Conservation (phyloP, 1,140 invertebrate species). For the Antheraea pernyi region DNA sequence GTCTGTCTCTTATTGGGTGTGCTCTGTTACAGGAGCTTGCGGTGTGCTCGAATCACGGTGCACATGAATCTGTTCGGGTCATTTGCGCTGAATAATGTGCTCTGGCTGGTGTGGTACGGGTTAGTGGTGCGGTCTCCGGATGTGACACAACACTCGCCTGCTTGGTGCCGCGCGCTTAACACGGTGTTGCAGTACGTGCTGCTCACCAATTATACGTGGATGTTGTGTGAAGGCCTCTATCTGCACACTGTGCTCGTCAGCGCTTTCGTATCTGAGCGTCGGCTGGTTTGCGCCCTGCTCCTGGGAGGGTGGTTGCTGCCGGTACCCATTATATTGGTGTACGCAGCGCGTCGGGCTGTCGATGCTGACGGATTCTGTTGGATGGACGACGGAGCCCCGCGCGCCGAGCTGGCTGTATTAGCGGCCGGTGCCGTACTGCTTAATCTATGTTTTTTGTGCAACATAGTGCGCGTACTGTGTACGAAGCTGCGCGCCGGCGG, state of each 20-base stretch:
- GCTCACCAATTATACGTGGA: slow-evolving; percentile 97
- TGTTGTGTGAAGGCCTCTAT: slow-evolving; percentile 96
- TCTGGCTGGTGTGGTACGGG: slow-evolving; percentile 84
- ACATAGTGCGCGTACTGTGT: slow-evolving; percentile 95
- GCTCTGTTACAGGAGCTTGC: slow-evolving; percentile 77
- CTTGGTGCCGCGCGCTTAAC: slow-evolving; percentile 90
- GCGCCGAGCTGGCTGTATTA: slow-evolving; percentile 87
- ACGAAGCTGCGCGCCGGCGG: slow-evolving; percentile 87
- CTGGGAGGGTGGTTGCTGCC: slow-evolving; percentile 92
- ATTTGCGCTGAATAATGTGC: slow-evolving; percentile 89
- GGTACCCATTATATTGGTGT: slow-evolving; percentile 84
- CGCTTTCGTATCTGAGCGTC: slow-evolving; percentile 93
- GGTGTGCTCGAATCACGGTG: slow-evolving; percentile 92
- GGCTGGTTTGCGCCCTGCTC: slow-evolving; percentile 90
- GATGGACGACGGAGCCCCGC: slow-evolving; percentile 87
- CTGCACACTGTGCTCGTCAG: slow-evolving; percentile 95
- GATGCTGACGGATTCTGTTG: slow-evolving; percentile 82
- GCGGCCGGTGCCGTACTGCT: slow-evolving; percentile 89
- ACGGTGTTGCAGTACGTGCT: slow-evolving; percentile 93
- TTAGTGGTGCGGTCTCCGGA: slow-evolving; percentile 78
- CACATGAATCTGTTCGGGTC: slow-evolving; percentile 97
- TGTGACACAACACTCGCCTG: slow-evolving; percentile 79
- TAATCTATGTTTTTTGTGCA: slow-evolving; percentile 94
- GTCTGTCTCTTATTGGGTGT: too few species aligned
- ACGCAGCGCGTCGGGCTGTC: slow-evolving; percentile 80